These are phyloP conservation scores for Cactoblastis cactorum DNA, from an alignment of 2,888 invertebrate species.

Conservation along the genomic window DNA sequence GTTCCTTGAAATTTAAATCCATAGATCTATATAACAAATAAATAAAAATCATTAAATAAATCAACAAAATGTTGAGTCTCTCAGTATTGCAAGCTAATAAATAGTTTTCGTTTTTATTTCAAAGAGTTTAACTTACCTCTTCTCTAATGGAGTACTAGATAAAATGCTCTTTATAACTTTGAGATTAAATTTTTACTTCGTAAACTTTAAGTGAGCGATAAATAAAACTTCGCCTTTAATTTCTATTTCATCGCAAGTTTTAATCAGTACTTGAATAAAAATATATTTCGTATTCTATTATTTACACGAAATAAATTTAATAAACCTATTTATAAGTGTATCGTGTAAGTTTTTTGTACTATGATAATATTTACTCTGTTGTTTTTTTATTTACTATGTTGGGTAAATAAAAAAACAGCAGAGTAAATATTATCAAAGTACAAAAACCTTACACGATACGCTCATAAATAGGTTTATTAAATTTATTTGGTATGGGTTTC, in stretches of 20 bases:
- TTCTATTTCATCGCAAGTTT: neutral
- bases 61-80: neutral
- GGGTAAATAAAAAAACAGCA: too few relatives aligned
- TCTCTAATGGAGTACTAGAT: constrained; percentile 6
- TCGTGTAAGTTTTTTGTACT: neutral
- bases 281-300: neutral
- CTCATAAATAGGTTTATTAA: too few relatives aligned
- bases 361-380: too few relatives aligned
- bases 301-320: too few relatives aligned
- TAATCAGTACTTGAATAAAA: neutral
- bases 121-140: neutral
- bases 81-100: neutral
- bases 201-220: neutral
- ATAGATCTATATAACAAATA: too few relatives aligned
- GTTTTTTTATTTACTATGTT: too few relatives aligned
- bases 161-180: neutral
- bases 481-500: too few relatives aligned
- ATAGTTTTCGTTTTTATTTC: neutral
- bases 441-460: too few relatives aligned
- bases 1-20: too few relatives aligned
- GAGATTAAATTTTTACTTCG: neutral
- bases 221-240: constrained; percentile 1
- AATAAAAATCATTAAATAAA: neutral
- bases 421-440: too few relatives aligned
- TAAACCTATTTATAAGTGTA: too few relatives aligned